Conservation (phyloP, 37 sponge, comb jelly and placozoan genomes). For the Halisarca cf. caerulea region DNA sequence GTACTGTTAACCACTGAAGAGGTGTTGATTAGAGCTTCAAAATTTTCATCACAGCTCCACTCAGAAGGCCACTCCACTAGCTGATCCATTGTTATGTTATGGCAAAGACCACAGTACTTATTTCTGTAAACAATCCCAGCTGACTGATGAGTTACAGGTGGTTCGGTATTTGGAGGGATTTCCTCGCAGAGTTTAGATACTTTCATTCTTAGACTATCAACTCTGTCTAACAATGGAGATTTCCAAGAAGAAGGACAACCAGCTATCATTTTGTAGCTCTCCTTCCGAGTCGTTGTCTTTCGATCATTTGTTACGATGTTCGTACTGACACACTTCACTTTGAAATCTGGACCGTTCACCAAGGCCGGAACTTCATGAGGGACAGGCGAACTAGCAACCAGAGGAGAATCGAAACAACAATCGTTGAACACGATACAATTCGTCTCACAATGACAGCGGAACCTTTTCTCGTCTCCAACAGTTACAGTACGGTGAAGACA, state of each 20-base stretch:
- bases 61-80: neutral
- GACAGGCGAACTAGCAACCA: no score
- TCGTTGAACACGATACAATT: conserved; percentile 27
- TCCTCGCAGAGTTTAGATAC: neutral
- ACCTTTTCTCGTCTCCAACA: no score
- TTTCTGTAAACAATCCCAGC: conserved; percentile 56
- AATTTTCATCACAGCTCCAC: no score
- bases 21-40: neutral
- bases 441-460: conserved; percentile 17
- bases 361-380: no score
- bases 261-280: no score
- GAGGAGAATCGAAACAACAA: conserved; percentile 11
- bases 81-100: neutral
- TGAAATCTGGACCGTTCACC: no score
- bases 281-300: no score
- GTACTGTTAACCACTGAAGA: neutral
- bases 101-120: conserved; percentile 50
- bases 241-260: no score
- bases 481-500: no score
- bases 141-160: conserved; percentile 30
- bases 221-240: neutral
- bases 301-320: no score
- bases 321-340: no score
- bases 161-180: neutral
- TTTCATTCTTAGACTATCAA: neutral